Conservation (phyloP, 1,140 invertebrate genomes). For the Oreohelix idahoensis region DNA sequence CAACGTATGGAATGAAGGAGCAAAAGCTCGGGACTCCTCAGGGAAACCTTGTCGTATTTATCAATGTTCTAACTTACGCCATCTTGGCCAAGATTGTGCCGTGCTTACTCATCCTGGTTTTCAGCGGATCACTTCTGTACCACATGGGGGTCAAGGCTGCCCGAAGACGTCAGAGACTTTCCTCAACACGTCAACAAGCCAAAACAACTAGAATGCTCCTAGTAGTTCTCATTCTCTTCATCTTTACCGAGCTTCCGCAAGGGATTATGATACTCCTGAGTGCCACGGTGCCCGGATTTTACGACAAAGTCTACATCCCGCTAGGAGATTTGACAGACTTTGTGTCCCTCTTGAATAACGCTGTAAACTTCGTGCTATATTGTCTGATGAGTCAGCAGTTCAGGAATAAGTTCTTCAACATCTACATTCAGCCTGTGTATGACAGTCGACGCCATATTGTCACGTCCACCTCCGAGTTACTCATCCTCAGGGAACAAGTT, state of each 20-base stretch:
- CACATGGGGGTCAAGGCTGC: slow-evolving; percentile 71
- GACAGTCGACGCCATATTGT: slow-evolving; percentile 24
- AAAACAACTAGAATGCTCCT: slow-evolving; percentile 78
- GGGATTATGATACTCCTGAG: slow-evolving; percentile 71
- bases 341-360: slow-evolving; percentile 90
- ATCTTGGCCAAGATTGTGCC: slow-evolving; percentile 72
- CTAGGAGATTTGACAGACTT: slow-evolving; percentile 94
- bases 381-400: slow-evolving; percentile 96
- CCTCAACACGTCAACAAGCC: slow-evolving; percentile 74
- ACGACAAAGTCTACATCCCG: slow-evolving; percentile 70
- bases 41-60: slow-evolving; percentile 50
- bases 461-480: slow-evolving; percentile 41
- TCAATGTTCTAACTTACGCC: slow-evolving; percentile 68
- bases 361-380: slow-evolving; percentile 93
- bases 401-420: slow-evolving; percentile 81
- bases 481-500: slow-evolving; percentile 38
- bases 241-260: slow-evolving; percentile 88
- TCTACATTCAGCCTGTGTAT: slow-evolving; percentile 56
- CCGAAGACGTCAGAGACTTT: slow-evolving; percentile 63
- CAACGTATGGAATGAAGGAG: slow-evolving; percentile 70
- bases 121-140: slow-evolving; percentile 73
- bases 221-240: slow-evolving; percentile 80
- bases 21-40: slow-evolving; percentile 59
- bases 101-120: slow-evolving; percentile 73
- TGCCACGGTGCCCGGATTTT: slow-evolving; percentile 63